A percentile compares a stretch with the other conserved stretches of the same genome.
phyloP scores from a whole-genome alignment of 2,113 vertebrate species.

The Bagarius yarrelli region DNA sequence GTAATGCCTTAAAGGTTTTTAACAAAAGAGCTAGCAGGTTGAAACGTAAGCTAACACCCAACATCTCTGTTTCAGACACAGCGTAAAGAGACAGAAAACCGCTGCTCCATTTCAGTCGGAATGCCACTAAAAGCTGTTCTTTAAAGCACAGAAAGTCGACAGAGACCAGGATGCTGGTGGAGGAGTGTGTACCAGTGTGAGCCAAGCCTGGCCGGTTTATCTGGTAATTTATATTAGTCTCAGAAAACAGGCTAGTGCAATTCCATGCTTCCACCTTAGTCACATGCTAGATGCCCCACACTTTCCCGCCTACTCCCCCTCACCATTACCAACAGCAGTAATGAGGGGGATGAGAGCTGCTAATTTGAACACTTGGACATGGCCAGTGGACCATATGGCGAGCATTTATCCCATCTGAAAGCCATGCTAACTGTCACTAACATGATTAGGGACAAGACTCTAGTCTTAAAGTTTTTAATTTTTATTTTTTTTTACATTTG shows the following conservation, averaged over 20 bases:
- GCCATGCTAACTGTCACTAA: conserved; percentile 89
- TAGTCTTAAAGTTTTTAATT: conserved; percentile 57
- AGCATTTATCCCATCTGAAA: conserved; percentile 96
- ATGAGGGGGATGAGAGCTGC: conserved; percentile 86
- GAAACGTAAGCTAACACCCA: conserved; percentile 19
- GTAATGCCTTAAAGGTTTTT: not conserved
- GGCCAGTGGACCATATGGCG: conserved; percentile 95
- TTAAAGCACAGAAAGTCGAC: not conserved
- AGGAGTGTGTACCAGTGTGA: not conserved
- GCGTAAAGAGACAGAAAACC: conserved; percentile 25
- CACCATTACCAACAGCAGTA: conserved; percentile 67
- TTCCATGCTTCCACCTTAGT: conserved; percentile 28
- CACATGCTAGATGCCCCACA: conserved; percentile 29
- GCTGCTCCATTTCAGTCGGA: conserved; percentile 15
- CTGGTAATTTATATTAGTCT: conserved; percentile 45
- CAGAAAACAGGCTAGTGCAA: conserved; percentile 46
- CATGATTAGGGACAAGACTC: conserved; percentile 88
- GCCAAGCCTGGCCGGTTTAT: conserved; percentile 42
- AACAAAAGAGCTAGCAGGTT: not conserved
- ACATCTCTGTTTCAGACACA: conserved; percentile 14
- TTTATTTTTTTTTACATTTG: conserved; percentile 39
- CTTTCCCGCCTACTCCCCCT: conserved; percentile 11
- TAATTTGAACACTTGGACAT: conserved; percentile 91
- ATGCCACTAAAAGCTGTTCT: conserved; percentile 16
- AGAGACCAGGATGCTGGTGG: conserved; percentile 16